Evolutionary conservation across 92 coral and sea anemone species (phyloP).

Genomic region (Hydrozoanthus gracilis): DNA sequence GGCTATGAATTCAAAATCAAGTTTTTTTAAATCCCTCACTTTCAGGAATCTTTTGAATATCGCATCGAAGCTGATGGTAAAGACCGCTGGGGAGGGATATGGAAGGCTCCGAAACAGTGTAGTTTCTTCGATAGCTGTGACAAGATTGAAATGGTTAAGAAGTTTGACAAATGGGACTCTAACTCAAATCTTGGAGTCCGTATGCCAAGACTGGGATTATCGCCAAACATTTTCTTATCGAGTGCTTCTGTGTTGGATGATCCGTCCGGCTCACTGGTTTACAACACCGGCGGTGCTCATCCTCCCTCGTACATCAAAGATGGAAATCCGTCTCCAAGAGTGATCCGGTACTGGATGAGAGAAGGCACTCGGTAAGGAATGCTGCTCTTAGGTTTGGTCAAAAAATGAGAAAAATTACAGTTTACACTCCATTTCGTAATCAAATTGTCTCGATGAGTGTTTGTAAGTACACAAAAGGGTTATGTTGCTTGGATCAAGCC

Average conservation of each 20-base stretch:
- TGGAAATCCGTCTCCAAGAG: constrained; percentile 49
- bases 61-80: constrained; percentile 7
- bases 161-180: constrained; percentile 37
- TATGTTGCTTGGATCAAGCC: background rate
- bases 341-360: constrained; percentile 65
- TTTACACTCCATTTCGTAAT: background rate
- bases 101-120: constrained; percentile 11
- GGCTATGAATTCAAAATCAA: no score
- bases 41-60: background rate
- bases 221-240: constrained; percentile 46
- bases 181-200: constrained; percentile 44
- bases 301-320: constrained; percentile 37
- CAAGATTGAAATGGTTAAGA: constrained; percentile 43
- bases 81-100: background rate
- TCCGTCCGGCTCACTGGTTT: constrained; percentile 54
- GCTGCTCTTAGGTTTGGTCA: background rate
- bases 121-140: constrained; percentile 47
- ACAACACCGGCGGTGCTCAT: constrained; percentile 27
- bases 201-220: constrained; percentile 60
- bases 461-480: no score
- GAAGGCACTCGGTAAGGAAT: constrained; percentile 54
- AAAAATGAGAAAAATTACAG: background rate
- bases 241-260: constrained; percentile 45
- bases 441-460: no score
- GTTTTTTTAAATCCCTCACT: no score